These are phyloP conservation scores for Nematopogon swammerdamellus DNA, from an alignment of 2,888 invertebrate genomes.

Conservation along the genomic window DNA sequence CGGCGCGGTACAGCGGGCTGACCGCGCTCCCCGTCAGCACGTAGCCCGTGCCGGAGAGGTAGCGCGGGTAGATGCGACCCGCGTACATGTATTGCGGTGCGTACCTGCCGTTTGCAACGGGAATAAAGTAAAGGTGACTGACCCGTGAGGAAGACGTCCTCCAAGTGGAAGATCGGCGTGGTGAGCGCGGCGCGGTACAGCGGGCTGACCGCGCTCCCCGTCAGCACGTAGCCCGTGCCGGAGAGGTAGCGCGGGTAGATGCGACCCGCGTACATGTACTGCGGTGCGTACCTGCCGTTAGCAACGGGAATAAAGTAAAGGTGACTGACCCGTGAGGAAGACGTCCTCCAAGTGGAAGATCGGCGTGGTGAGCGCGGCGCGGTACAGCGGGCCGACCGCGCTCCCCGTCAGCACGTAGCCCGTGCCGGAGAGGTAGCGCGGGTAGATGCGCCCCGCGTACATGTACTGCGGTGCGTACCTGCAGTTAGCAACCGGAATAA, in stretches of 20 bases:
- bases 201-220: slow-evolving; percentile 60
- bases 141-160: slow-evolving; percentile 80
- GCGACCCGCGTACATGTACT: slow-evolving; percentile 69
- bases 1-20: slow-evolving; percentile 61
- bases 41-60: slow-evolving; percentile 80
- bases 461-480: slow-evolving; percentile 80
- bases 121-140: too few relatives aligned
- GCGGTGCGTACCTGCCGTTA: slow-evolving; percentile 80
- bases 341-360: slow-evolving; percentile 78
- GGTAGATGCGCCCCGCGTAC: slow-evolving; percentile 69
- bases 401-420: slow-evolving; percentile 73
- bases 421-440: slow-evolving; percentile 78
- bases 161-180: slow-evolving; percentile 71
- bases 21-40: slow-evolving; percentile 68
- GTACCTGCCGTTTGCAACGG: slow-evolving; percentile 52
- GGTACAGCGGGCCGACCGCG: slow-evolving; percentile 62
- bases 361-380: slow-evolving; percentile 63
- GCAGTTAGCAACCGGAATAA: too few relatives aligned
- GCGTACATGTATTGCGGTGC: slow-evolving; percentile 76
- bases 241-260: slow-evolving; percentile 79
- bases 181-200: slow-evolving; percentile 65
- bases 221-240: slow-evolving; percentile 78
- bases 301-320: too few relatives aligned
- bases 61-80: slow-evolving; percentile 70
- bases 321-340: slow-evolving; percentile 64